Conservation (phyloP, 2,888 invertebrate species). For the Drosophila putrida region DNA sequence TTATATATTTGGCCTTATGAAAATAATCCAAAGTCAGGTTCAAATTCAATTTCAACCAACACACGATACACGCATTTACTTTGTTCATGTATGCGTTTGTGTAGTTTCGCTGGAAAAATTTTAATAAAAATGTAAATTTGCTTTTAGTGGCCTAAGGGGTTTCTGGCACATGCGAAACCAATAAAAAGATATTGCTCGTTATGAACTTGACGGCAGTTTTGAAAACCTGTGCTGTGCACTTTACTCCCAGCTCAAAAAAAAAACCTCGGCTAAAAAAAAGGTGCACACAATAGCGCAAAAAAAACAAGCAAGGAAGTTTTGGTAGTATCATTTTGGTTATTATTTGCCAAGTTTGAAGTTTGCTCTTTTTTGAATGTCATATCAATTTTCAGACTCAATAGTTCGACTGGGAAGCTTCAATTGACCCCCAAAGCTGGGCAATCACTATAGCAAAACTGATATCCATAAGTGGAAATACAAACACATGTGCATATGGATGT, state of each 20-base stretch:
- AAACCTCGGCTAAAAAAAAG: constrained; percentile 11
- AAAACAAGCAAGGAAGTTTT: constrained; percentile 33
- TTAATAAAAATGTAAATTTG: constrained; percentile 78
- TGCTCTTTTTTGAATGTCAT: constrained; percentile 13
- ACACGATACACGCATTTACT: not conserved
- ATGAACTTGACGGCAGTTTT: constrained; percentile 70
- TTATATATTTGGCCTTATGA: constrained; percentile 13
- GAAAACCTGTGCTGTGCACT: constrained; percentile 46
- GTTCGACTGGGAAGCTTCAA: constrained; percentile 24
- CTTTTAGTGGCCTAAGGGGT: constrained; percentile 65
- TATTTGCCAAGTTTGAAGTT: constrained; percentile 48
- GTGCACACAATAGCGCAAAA: constrained; percentile 18
- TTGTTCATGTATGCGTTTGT: constrained; percentile 6
- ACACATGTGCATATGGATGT: constrained; percentile 8
- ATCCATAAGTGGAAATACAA: constrained; percentile 12
- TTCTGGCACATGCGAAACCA: constrained; percentile 69
- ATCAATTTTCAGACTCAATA: constrained; percentile 30
- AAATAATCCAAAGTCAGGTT: constrained; percentile 35
- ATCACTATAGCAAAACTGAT: constrained; percentile 16
- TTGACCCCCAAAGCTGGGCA: constrained; percentile 14
- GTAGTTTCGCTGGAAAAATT: constrained; percentile 60
- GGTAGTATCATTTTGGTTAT: constrained; percentile 35
- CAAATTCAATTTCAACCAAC: constrained; percentile 43
- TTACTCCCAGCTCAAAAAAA: not conserved
- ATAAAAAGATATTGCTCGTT: constrained; percentile 75